phyloP scores from a whole-genome alignment of 2,113 vertebrate species.

The Chloroceryle aenea region DNA sequence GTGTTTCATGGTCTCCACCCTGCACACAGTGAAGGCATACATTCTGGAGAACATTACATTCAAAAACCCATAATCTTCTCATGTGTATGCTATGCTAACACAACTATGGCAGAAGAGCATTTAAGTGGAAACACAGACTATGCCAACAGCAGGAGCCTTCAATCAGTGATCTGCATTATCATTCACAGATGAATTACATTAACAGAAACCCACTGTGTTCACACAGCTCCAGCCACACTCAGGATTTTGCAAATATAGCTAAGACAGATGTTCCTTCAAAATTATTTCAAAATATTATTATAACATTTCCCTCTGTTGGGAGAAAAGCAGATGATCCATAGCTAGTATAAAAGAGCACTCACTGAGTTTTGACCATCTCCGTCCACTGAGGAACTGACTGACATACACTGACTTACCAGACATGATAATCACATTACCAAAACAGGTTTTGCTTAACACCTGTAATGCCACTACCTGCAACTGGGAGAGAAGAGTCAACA shows the following conservation, averaged over 20 bases:
- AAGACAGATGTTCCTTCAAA: background rate
- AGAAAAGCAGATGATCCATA: background rate
- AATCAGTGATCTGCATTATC: background rate
- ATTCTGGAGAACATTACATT: background rate
- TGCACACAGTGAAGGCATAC: background rate
- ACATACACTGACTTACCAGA: background rate
- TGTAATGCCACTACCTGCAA: background rate
- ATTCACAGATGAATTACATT: background rate
- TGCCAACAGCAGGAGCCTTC: background rate
- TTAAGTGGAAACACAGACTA: background rate
- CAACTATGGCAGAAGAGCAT: background rate
- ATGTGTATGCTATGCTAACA: accelerated
- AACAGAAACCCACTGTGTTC: background rate
- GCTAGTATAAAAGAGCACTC: background rate
- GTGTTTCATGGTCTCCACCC: background rate
- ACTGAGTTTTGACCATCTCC: background rate
- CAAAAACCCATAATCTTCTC: background rate
- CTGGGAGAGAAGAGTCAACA: background rate
- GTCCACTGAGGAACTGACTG: background rate
- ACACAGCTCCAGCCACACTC: background rate
- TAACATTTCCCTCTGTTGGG: too few relatives aligned
- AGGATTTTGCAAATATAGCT: background rate
- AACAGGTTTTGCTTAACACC: background rate
- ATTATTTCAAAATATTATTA: too few relatives aligned
- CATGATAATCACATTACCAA: background rate